Evolutionary conservation across 2,888 invertebrate genomes (phyloP).

Genomic region (Halictus quadricinctus): DNA sequence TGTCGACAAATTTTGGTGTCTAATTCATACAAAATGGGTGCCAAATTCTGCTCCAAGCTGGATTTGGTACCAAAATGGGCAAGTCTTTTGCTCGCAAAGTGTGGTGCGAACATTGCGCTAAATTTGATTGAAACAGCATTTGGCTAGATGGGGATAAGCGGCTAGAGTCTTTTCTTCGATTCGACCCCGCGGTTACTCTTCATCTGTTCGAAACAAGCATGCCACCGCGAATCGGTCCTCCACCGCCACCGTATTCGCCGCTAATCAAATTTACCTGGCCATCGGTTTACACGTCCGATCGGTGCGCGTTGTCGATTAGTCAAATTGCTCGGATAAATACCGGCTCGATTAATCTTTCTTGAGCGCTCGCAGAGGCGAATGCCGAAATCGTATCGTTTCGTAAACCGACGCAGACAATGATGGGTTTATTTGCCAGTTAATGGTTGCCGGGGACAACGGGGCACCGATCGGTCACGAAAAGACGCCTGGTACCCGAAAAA

Average conservation of each 20-base stretch:
- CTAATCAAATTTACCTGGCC: constrained; percentile 41
- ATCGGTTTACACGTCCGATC: constrained; percentile 31
- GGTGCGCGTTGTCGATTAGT: constrained; percentile 36
- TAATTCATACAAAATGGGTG: too few species aligned
- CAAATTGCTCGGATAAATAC: constrained; percentile 38
- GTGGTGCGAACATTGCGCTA: too few species aligned
- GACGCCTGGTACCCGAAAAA: constrained; percentile 7
- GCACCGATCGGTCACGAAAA: not conserved
- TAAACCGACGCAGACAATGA: constrained; percentile 23
- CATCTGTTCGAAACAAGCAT: not conserved
- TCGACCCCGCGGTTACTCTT: not conserved
- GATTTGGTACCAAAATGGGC: too few species aligned
- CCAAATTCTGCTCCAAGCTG: too few species aligned
- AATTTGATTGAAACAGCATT: too few species aligned
- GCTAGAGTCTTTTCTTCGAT: too few species aligned
- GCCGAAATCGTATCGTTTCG: constrained; percentile 29
- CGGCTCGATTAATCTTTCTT: constrained; percentile 31
- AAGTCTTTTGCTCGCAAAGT: too few species aligned
- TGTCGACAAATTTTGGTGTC: too few species aligned
- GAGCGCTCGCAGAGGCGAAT: not conserved
- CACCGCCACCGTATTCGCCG: not conserved
- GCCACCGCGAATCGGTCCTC: not conserved
- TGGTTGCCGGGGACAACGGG: constrained; percentile 7
- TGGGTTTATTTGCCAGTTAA: constrained; percentile 27
- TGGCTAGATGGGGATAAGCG: too few species aligned